These are phyloP conservation scores for Heliconius hermathena DNA, from an alignment of 1,140 invertebrate species.

Conservation along the genomic window DNA sequence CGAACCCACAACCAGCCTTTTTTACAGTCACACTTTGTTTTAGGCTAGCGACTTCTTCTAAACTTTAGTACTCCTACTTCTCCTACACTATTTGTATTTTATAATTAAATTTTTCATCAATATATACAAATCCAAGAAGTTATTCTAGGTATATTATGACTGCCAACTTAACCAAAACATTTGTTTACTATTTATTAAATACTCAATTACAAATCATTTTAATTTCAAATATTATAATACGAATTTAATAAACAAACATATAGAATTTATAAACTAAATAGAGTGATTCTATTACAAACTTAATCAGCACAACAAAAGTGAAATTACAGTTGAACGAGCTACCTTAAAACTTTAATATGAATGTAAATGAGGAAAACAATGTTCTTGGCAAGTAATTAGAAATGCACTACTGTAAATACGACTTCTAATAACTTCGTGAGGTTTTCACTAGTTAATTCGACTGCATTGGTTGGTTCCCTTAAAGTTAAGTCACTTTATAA, in stretches of 20 bases:
- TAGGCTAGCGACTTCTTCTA: too few species aligned
- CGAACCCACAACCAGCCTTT: too few species aligned
- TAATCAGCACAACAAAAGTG: slow-evolving; percentile 5
- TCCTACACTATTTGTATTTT: too few species aligned
- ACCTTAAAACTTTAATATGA: slow-evolving; percentile 13
- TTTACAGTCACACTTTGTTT: too few species aligned
- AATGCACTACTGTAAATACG: neutral
- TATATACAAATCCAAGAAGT: too few species aligned
- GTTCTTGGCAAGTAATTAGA: slow-evolving; percentile 15
- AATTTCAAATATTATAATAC: too few species aligned
- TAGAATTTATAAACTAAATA: neutral
- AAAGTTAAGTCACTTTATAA: neutral
- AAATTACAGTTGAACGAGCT: slow-evolving; percentile 1
- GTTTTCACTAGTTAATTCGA: neutral
- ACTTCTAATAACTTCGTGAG: slow-evolving; percentile 8
- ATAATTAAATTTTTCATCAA: too few species aligned
- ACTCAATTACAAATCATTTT: too few species aligned
- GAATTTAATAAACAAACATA: neutral
- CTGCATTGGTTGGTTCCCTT: neutral
- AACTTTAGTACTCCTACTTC: too few species aligned
- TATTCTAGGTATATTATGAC: too few species aligned
- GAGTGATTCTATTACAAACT: neutral
- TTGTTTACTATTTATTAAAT: too few species aligned
- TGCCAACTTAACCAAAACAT: too few species aligned
- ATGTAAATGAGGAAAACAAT: slow-evolving; percentile 15